phyloP scores from a whole-genome alignment of 2,797 vertebrate species.

The Enteromius treurensis region DNA sequence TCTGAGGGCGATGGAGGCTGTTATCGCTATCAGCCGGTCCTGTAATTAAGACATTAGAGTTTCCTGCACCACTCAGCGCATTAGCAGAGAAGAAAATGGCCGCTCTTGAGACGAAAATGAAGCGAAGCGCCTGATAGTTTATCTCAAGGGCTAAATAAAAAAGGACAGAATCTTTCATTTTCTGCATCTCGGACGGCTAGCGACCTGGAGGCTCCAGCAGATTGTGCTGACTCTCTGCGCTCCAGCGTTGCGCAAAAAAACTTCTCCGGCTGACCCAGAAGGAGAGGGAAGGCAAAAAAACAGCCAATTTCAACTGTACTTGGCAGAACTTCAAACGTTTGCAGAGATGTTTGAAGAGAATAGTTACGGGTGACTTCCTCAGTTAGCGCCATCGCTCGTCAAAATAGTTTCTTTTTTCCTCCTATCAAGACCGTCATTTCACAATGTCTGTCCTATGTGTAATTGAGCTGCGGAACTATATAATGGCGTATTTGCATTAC shows the following conservation, averaged over 20 bases:
- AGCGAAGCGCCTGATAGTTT: constrained; percentile 62
- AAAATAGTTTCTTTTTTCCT: background rate
- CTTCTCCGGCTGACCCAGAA: constrained; percentile 58
- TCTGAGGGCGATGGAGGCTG: constrained; percentile 33
- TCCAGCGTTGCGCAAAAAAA: constrained; percentile 53
- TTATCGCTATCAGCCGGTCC: constrained; percentile 60
- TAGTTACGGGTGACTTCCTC: constrained; percentile 2
- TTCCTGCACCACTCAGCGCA: constrained; percentile 67
- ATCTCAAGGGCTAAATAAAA: constrained; percentile 71
- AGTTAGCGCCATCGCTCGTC: background rate
- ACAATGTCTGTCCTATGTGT: constrained; percentile 4
- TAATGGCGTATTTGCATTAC: constrained; percentile 48
- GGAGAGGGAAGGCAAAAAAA: constrained; percentile 9
- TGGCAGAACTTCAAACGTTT: constrained; percentile 60
- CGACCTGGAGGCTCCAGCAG: constrained; percentile 16
- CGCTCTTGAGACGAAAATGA: constrained; percentile 52
- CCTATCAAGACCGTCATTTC: background rate
- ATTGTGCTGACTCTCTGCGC: constrained; percentile 45
- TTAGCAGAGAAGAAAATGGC: constrained; percentile 60
- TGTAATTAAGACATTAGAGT: constrained; percentile 71
- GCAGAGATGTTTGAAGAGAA: constrained; percentile 13
- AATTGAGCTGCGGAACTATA: constrained; percentile 21
- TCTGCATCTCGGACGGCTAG: constrained; percentile 9
- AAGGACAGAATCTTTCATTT: constrained; percentile 62
- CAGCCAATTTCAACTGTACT: constrained; percentile 1